phyloP scores from a whole-genome alignment of 1,140 invertebrate species.

The Brachionus paranguensis region DNA sequence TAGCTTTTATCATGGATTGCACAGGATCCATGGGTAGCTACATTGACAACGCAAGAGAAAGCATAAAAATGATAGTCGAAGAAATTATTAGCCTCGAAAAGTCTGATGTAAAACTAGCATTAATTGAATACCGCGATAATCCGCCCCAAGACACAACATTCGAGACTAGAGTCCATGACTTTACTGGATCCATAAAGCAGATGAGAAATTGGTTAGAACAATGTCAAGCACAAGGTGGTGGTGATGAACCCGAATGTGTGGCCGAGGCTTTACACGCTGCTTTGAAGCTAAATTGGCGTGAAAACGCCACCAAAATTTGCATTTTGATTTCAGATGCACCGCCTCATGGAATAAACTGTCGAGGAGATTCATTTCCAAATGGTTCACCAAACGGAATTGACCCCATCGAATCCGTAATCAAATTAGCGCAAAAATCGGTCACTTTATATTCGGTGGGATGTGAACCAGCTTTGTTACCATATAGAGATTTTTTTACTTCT shows the following conservation, averaged over 20 bases:
- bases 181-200: constrained; percentile 44
- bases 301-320: constrained; percentile 47
- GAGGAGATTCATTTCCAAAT: constrained; percentile 41
- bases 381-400: constrained; percentile 45
- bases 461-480: constrained; percentile 46
- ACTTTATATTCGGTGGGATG: constrained; percentile 48
- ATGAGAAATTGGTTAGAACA: constrained; percentile 47
- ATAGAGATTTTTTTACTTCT: constrained; percentile 49
- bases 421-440: constrained; percentile 47
- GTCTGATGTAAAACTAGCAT: constrained; percentile 46
- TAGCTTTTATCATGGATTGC: constrained; percentile 49
- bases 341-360: constrained; percentile 45
- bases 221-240: constrained; percentile 45
- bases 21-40: constrained; percentile 49
- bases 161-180: constrained; percentile 46
- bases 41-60: constrained; percentile 45
- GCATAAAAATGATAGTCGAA: constrained; percentile 48
- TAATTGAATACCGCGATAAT: constrained; percentile 50
- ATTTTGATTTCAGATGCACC: constrained; percentile 49
- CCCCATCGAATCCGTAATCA: constrained; percentile 44
- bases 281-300: constrained; percentile 46
- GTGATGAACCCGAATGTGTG: constrained; percentile 48
- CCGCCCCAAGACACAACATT: constrained; percentile 46
- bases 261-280: constrained; percentile 48
- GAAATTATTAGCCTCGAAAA: constrained; percentile 47